Evolutionary conservation across 2,113 vertebrate genomes (phyloP), one percentile per base, ranked within the genome.

Genomic region (Thunnus thynnus): DNA sequence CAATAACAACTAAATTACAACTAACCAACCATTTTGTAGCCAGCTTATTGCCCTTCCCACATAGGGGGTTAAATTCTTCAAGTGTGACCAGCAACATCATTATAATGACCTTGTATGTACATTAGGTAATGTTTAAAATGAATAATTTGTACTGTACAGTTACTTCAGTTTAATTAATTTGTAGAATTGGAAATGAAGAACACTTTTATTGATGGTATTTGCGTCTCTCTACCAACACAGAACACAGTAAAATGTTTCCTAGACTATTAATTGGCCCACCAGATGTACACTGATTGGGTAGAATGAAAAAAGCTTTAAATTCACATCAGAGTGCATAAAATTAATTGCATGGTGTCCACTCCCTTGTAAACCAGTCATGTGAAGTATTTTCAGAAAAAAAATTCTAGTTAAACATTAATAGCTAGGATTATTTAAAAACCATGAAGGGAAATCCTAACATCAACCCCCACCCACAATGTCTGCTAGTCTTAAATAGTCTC

Each of bases 31-130:
- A 36, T 61, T 54, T 47, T 64, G 22, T 12, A 61, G 25, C 61
- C n/a, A 54, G 18, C 20, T 62, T 13, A 44, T 17, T 51, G 51
- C n/a, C 69, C 69, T 78, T 67, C 55, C 13, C 54, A 46, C 36
- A 18, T 13, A 61, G 17, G 30, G 4, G 48, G 36, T 25, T 20
- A 32, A 18, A 61, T 30, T 62, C 5, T 46, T 51, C 13, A 61
- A 55, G 60, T 54, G 32, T n/a, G 68, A 71, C 47, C 57, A 20
- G 25, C 52, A 27, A 1, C 14, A 44, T 71, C 36, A 60, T 55
- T 61, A 47, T 20, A 60, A 66, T 65, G 30, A 48, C 41, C 11
- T 20, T 51, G 64, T 50, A 14, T 25, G 44, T 32, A 48, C 44
- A 36, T 36, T 58, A n/a, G 41, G 12, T 17, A 3, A 10, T 5